A percentile compares a stretch with the other conserved stretches of the same genome.
These are phyloP conservation scores for Onychomys arenicola DNA, from an alignment of 2,797 vertebrate genomes.

Conservation along the genomic window DNA sequence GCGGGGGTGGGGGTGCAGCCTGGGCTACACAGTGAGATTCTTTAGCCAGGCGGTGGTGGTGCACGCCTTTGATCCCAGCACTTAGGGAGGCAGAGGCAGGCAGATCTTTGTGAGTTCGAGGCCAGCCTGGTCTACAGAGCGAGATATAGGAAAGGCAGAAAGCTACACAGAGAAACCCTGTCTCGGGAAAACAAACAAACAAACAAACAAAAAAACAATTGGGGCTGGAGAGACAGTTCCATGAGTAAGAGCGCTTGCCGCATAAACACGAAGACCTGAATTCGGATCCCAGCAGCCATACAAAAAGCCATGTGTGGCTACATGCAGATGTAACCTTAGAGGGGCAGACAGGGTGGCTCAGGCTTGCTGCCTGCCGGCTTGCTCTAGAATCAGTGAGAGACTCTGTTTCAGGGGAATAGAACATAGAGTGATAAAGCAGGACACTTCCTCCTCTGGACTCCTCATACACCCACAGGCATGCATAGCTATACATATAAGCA, in stretches of 20 bases:
- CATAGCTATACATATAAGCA: not conserved
- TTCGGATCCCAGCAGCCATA: not conserved
- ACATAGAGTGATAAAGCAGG: not conserved
- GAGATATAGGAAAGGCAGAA: too few species aligned
- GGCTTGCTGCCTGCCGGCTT: not conserved
- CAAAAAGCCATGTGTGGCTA: too few species aligned
- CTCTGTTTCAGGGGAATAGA: too few species aligned
- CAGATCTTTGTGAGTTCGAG: too few species aligned
- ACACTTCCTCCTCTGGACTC: not conserved
- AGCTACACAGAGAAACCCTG: too few species aligned
- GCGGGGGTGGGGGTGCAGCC: not conserved
- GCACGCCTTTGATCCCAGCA: too few species aligned
- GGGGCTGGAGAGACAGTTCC: not conserved
- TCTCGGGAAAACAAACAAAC: too few species aligned
- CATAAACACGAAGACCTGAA: not conserved
- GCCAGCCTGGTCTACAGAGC: too few species aligned
- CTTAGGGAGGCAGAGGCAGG: too few species aligned
- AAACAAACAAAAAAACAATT: too few species aligned
- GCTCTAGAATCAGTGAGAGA: not conserved
- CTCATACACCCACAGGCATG: not conserved
- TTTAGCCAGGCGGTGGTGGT: too few species aligned
- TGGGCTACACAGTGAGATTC: not conserved
- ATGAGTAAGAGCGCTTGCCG: not conserved
- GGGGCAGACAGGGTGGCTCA: not conserved
- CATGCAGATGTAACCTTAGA: not conserved